These are phyloP conservation scores for Nasua narica DNA, from an alignment of 2,797 vertebrate species.

Conservation along the genomic window DNA sequence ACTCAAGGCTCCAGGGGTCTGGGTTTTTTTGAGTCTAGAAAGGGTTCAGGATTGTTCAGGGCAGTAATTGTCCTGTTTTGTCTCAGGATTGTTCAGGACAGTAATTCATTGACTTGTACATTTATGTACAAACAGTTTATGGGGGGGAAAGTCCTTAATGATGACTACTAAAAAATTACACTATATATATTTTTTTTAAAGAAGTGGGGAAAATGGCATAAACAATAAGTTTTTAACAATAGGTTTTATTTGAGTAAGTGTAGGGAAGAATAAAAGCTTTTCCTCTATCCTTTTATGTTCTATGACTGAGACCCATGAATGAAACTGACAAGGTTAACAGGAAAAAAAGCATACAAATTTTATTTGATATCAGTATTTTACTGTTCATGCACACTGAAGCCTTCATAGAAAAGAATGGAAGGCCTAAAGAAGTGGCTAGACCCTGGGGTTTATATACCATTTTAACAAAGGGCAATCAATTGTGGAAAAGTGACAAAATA, in stretches of 20 bases:
- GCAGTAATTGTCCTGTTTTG: too few species aligned
- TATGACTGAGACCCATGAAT: background rate
- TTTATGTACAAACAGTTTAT: background rate
- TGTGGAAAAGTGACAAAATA: background rate
- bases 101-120: background rate
- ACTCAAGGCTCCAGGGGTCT: background rate
- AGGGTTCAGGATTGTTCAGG: background rate
- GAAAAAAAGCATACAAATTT: background rate
- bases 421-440: background rate
- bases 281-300: background rate
- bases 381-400: background rate
- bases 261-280: background rate
- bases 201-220: background rate
- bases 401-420: background rate
- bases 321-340: background rate
- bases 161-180: background rate
- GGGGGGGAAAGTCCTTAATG: background rate
- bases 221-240: background rate
- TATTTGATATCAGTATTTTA: background rate
- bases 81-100: background rate
- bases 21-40: background rate
- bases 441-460: background rate
- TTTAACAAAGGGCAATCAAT: background rate
- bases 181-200: background rate
- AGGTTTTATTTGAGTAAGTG: background rate